phyloP scores from a whole-genome alignment of 2,113 vertebrate species.

The Pseudopipra pipra region DNA sequence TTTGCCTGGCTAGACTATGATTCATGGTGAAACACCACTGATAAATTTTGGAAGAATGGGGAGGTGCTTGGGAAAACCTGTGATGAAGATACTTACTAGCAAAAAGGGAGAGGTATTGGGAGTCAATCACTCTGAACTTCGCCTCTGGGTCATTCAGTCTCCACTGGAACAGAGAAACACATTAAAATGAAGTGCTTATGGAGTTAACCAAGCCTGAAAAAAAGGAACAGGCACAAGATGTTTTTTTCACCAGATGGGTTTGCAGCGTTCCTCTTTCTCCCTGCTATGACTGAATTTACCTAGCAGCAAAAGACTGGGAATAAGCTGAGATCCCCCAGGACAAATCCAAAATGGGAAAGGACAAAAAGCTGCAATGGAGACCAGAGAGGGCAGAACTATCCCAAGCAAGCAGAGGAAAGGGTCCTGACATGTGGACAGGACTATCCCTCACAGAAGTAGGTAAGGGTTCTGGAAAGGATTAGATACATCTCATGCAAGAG shows the following conservation, averaged over 20 bases:
- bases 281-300: not conserved
- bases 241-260: not conserved
- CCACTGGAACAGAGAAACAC: constrained; percentile 81
- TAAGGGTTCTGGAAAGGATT: not conserved
- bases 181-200: not conserved
- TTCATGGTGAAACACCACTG: not conserved
- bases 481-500: not conserved
- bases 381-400: not conserved
- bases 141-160: constrained; percentile 70
- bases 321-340: not conserved
- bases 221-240: not conserved
- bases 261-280: not conserved
- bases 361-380: not conserved
- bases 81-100: constrained; percentile 79
- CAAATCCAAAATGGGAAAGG: not conserved
- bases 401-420: not conserved
- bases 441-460: not conserved
- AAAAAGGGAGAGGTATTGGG: constrained; percentile 87
- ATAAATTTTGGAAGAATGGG: not conserved
- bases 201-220: not conserved
- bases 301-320: not conserved
- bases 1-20: not conserved
- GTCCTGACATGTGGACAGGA: not conserved
- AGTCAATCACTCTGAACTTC: constrained; percentile 83
- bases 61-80: not conserved